Evolutionary conservation across 2,888 invertebrate genomes (phyloP).

Genomic region (Incurvaria masculella): DNA sequence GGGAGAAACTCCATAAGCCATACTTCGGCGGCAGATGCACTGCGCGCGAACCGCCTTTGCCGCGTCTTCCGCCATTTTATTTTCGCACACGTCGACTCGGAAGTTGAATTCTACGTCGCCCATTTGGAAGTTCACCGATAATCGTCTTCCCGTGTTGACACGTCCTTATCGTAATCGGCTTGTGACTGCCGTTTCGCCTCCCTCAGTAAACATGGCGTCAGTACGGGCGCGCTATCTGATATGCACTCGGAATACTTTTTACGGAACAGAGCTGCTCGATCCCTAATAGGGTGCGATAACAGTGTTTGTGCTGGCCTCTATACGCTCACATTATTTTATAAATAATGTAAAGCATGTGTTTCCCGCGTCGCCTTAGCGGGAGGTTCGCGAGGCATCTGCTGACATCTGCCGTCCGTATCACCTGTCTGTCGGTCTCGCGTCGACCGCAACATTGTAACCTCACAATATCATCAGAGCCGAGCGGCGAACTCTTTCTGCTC

Average conservation of each 20-base stretch:
- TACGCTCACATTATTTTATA: too few relatives aligned
- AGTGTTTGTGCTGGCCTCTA: neutral
- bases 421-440: neutral
- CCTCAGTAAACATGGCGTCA: conserved; percentile 47
- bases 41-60: conserved; percentile 1
- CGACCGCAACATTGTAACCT: too few relatives aligned
- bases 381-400: neutral
- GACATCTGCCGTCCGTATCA: too few relatives aligned
- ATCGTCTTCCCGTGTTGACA: conserved; percentile 32
- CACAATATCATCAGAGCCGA: too few relatives aligned
- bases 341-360: too few relatives aligned
- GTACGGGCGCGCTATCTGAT: conserved; percentile 49
- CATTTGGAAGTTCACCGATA: conserved; percentile 25
- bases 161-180: conserved; percentile 47
- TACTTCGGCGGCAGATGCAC: conserved; percentile 3
- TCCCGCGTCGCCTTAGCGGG: neutral
- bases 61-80: conserved; percentile 25
- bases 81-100: conserved; percentile 5
- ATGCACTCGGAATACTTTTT: conserved; percentile 20
- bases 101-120: conserved; percentile 1
- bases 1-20: conserved; percentile 19
- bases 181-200: conserved; percentile 54
- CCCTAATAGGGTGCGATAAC: neutral
- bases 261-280: too few relatives aligned
- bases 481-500: too few relatives aligned